Percentiles rank a stretch among this genome's conserved stretches.
These are phyloP conservation scores for Gallirallus australis DNA, from an alignment of 2,797 vertebrate species.

Conservation along the genomic window DNA sequence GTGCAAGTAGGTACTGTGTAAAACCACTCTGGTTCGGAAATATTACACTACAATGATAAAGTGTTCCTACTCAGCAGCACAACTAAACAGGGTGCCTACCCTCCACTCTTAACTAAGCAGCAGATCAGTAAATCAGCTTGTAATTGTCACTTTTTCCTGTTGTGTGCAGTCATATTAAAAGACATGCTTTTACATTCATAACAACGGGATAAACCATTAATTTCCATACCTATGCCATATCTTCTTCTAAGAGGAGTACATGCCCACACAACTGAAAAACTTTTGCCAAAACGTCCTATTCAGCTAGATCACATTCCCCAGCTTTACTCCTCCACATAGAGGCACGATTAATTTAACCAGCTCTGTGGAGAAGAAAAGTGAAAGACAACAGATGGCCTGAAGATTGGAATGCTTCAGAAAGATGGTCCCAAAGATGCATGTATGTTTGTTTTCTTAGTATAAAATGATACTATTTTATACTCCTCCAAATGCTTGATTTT, in stretches of 20 bases:
- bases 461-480: not conserved
- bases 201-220: not conserved
- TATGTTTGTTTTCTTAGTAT: not conserved
- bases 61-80: not conserved
- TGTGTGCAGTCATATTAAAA: not conserved
- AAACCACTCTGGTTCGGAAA: not conserved
- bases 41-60: not conserved
- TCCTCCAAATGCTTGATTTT: not conserved
- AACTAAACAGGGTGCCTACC: not conserved
- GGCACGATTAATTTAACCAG: not conserved
- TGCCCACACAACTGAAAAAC: not conserved
- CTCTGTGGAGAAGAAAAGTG: not conserved
- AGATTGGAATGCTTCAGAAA: not conserved
- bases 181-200: not conserved
- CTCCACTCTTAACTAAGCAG: not conserved
- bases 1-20: not conserved
- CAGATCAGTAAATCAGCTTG: not conserved
- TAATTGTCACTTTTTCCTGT: not conserved
- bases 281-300: not conserved
- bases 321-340: not conserved
- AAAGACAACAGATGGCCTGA: not conserved
- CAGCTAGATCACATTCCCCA: not conserved
- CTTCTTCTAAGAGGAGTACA: no score
- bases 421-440: not conserved
- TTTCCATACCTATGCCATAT: not conserved